A percentile compares a stretch with the other conserved stretches of the same genome.
phyloP scores from a whole-genome alignment of 2,888 invertebrate genomes.

The Amblyjoppa fuscipennis region DNA sequence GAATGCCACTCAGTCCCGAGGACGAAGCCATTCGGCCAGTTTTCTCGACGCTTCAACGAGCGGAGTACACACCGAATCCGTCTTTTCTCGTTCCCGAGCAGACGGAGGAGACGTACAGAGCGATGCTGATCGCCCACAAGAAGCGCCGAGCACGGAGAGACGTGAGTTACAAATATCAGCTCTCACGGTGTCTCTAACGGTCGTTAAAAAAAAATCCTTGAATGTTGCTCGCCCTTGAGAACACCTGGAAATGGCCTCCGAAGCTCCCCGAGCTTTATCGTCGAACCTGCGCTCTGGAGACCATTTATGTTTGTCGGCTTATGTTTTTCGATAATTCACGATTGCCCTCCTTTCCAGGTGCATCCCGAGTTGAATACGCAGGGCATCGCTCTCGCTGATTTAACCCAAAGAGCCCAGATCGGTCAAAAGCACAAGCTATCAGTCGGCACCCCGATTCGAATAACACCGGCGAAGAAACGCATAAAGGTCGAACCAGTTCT shows the following conservation, averaged over 20 bases:
- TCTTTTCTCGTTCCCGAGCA: constrained; percentile 86
- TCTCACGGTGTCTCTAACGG: neutral
- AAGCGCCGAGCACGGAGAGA: constrained; percentile 90
- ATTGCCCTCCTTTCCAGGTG: constrained; percentile 84
- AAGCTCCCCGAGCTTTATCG: neutral
- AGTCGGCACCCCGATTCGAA: constrained; percentile 85
- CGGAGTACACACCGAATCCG: constrained; percentile 79
- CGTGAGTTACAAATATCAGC: constrained; percentile 84
- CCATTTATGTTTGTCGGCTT: neutral
- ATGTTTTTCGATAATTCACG: neutral
- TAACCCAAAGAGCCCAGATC: constrained; percentile 86
- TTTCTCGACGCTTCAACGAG: constrained; percentile 82
- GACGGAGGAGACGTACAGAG: constrained; percentile 89
- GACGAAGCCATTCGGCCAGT: constrained; percentile 82
- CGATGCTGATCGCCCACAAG: constrained; percentile 90
- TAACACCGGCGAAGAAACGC: constrained; percentile 85
- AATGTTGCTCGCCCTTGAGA: neutral
- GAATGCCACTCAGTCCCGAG: constrained; percentile 78
- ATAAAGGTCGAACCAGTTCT: constrained; percentile 78
- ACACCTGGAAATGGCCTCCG: neutral
- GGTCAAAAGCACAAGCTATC: constrained; percentile 86
- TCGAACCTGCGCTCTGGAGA: neutral
- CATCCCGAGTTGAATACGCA: constrained; percentile 92
- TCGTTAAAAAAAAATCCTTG: neutral
- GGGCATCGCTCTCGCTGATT: constrained; percentile 91